Base-by-base conservation (phyloP, 2,797 vertebrate species). In the Danio kyathit region DNA sequence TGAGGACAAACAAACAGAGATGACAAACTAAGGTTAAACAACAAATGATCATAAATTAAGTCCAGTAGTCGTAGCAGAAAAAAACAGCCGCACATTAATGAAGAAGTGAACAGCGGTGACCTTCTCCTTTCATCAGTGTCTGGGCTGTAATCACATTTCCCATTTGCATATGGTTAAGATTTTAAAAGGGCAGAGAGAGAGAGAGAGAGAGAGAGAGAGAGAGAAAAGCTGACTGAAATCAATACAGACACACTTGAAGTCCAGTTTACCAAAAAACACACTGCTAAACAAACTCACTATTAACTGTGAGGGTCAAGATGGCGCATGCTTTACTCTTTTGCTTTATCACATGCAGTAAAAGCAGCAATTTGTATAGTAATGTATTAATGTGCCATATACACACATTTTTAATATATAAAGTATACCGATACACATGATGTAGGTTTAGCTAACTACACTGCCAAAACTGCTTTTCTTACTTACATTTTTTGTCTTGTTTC, bases 41-140 rank as follows among this genome's bases (percentile, higher is more conserved):
- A 64, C 66, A 46, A 60, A 69, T 49, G 17, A 49, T 81, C 40
- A 76, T 86, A 82, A 83, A 83, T 83, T 70, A 63, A 66, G 74
- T 73, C 19, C 46, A 51, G 1, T 70, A 63, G 78, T 75, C 75
- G 83, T 65, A 73, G 80, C 41, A 40, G 44, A 43, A 81, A 65
- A 75, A 51, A 71, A 54, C 52, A 65, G 60, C 1, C 16, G n/a
- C 10, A 5, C 72, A 80, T 79, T 76, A 79, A 84, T 77, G 79
- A 80, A 71, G 10, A 51, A 29, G 60, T 38, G 40, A 29, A 57
- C 76, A 51, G 75, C 40, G 21, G 13, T 40, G 57, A 59, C 63
- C 67, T 82, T 84, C 73, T 70, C 49, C 6, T 79, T 81, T 74
- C 74, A 79, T 79, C 41, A 60, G 44, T 19, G 59, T 66, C 82